Evolutionary conservation across 2,797 vertebrate genomes (phyloP).

Genomic region (Caiman crocodilus): DNA sequence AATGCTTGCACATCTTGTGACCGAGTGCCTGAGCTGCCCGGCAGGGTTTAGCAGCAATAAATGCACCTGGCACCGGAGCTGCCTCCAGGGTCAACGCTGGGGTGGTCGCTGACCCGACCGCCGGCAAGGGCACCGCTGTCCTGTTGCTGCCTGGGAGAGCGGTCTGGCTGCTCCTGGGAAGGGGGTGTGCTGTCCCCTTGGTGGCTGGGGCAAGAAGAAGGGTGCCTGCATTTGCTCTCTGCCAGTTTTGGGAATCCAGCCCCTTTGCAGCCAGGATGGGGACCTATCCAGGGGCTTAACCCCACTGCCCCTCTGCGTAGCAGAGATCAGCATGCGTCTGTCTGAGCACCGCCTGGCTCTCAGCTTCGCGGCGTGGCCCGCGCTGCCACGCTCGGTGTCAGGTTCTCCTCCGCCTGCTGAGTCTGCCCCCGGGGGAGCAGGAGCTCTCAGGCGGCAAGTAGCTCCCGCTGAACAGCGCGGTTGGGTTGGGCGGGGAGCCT

Average conservation of each 20-base stretch:
- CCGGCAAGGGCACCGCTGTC: too few species aligned
- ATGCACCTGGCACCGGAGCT: not conserved
- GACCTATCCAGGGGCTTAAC: not conserved
- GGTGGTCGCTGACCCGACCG: too few species aligned
- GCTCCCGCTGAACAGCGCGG: not conserved
- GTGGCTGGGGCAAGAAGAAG: too few species aligned
- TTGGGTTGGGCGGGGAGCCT: constrained; percentile 50
- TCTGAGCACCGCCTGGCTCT: too few species aligned
- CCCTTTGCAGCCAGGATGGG: constrained; percentile 53
- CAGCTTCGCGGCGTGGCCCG: too few species aligned
- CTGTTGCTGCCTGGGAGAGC: too few species aligned
- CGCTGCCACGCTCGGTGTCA: fast-evolving
- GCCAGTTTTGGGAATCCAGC: not conserved
- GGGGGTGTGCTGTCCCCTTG: not conserved
- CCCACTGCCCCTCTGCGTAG: constrained; percentile 64
- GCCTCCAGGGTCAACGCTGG: not conserved
- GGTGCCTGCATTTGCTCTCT: too few species aligned
- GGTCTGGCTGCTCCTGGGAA: not conserved
- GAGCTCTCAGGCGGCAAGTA: not conserved
- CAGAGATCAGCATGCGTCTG: too few species aligned
- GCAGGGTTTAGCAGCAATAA: not conserved
- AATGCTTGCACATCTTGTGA: too few species aligned
- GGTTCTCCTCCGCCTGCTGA: not conserved
- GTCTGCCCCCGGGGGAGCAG: fast-evolving
- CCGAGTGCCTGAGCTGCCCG: not conserved